Conservation (phyloP, 2,113 vertebrate genomes). For the Dermatemys mawii region DNA sequence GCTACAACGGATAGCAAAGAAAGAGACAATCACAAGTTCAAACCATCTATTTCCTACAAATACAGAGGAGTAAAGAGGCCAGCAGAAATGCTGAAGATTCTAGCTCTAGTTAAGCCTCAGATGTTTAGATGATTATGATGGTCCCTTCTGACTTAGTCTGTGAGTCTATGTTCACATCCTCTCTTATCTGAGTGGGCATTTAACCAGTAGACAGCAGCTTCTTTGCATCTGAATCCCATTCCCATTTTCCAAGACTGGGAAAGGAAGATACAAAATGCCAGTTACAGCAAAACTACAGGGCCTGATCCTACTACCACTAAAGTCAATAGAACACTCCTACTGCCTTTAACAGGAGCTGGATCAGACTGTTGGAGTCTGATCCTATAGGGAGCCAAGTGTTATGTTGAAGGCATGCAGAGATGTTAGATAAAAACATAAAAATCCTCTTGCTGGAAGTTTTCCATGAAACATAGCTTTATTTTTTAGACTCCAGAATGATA, state of each 20-base stretch:
- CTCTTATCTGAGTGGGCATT: not conserved
- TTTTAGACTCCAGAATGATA: not conserved
- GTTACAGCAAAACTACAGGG: not conserved
- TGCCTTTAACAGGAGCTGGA: not conserved
- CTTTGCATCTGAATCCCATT: not conserved
- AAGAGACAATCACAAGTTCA: not conserved
- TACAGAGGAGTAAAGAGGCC: not conserved
- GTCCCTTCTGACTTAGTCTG: too few relatives aligned
- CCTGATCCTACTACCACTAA: not conserved
- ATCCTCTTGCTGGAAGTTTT: not conserved
- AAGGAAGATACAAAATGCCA: not conserved
- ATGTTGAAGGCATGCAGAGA: not conserved
- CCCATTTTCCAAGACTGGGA: not conserved
- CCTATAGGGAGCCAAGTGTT: not conserved
- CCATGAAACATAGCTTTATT: not conserved
- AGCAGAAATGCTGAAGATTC: not conserved
- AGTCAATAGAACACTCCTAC: not conserved
- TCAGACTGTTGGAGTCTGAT: not conserved
- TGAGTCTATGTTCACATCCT: not conserved
- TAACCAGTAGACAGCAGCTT: not conserved
- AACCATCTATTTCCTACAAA: not conserved
- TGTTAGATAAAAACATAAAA: not conserved
- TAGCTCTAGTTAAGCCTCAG: not conserved
- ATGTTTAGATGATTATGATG: not conserved
- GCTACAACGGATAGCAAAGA: not conserved